Evolutionary conservation across 1,140 invertebrate species (phyloP).

Genomic region (Aporrectodea caliginosa): DNA sequence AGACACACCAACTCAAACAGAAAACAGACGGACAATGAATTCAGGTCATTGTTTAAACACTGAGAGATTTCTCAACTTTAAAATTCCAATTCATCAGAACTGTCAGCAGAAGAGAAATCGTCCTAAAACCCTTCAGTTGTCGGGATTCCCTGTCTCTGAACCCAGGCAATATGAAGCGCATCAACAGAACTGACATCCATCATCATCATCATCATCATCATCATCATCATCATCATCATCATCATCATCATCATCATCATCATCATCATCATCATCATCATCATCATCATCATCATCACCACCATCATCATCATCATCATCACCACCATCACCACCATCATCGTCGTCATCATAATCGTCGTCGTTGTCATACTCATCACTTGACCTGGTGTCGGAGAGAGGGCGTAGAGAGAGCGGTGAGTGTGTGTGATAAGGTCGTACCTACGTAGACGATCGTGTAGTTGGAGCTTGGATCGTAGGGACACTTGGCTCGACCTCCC

Average conservation of each 20-base stretch:
- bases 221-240: slow-evolving; percentile 3
- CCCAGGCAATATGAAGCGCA: background rate
- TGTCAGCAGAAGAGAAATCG: background rate
- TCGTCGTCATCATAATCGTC: too few relatives aligned
- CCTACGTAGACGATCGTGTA: slow-evolving; percentile 14
- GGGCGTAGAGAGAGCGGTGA: too few relatives aligned
- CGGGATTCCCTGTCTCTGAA: background rate
- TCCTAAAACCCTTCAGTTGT: background rate
- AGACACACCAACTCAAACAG: too few relatives aligned
- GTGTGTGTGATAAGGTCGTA: too few relatives aligned
- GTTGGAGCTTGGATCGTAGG: slow-evolving; percentile 14
- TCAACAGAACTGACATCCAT: too few relatives aligned
- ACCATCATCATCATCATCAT: too few relatives aligned
- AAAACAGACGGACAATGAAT: too few relatives aligned
- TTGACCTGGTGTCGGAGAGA: too few relatives aligned
- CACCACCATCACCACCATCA: background rate
- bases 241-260: slow-evolving; percentile 11
- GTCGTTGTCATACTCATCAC: too few relatives aligned
- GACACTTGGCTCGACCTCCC: slow-evolving; percentile 1
- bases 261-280: slow-evolving; percentile 16
- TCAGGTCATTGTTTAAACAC: too few relatives aligned
- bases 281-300: slow-evolving; percentile 9
- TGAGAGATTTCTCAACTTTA: background rate
- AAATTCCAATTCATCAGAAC: background rate
- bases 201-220: slow-evolving; percentile 16